Base-by-base conservation (phyloP, 2,888 invertebrate species). In the Proisotoma minuta region DNA sequence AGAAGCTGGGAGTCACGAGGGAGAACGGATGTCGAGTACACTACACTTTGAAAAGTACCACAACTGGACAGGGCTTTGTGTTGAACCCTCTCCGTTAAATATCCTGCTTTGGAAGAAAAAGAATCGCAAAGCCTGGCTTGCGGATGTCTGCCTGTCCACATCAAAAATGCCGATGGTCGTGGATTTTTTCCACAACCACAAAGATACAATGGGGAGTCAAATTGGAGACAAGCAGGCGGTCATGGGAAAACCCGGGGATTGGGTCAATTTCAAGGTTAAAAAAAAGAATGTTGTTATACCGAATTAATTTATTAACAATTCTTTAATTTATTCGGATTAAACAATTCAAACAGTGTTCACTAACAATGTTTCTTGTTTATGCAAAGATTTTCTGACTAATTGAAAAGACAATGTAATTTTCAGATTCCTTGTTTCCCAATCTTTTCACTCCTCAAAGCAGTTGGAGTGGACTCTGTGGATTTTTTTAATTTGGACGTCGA, bases 1-100 rank as follows among this genome's bases (percentile, higher is more conserved):
- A 15, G 59, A 59, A 26, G 40, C 28, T 22, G 59, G 59, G 15
- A 51, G 51, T 1, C 22, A 47, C 1, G 59, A 59, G 26, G 59
- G 59, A 1, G 28, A 52, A 15, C 27, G 10, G 5, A 8, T 53
- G 5, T 51, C 51, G 12, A 26, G 52, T 18, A 43, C 52, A 1
- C 20, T 53, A 1, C 20, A 27, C 15, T 24, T 59, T 10, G 59
- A 59, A 43, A 52, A 34, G 28, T 4, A 40, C 1, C 8, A 27
- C 1, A 10, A 15, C 3, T 59, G 59, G 59, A 52, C 2, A 1
- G 59, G 59, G 5, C 43, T 59, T 8, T 43, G 50, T 10, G 28
- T 59, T 5, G 59, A 59, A 52, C 26, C 28, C 2, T 27, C 27
- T 22, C 59, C 59, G 1, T 23, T 10, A 5, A 3, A 15, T 12